These are phyloP conservation scores for Caenorhabditis sp. DNA, from an alignment of 2,888 invertebrate species.

Conservation along the genomic window DNA sequence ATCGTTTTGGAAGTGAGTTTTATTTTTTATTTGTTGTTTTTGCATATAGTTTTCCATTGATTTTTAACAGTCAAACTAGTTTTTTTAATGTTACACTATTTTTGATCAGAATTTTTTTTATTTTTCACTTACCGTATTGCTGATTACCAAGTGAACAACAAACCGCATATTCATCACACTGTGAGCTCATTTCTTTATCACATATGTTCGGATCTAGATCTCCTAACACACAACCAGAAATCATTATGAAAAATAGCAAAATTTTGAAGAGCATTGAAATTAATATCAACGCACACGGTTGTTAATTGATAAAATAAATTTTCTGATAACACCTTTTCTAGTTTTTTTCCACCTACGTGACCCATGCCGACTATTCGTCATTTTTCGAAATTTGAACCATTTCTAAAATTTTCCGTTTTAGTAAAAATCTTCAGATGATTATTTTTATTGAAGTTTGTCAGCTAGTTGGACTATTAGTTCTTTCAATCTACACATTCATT, in stretches of 20 bases:
- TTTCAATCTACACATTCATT: not conserved
- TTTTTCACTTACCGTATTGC: conserved; percentile 39
- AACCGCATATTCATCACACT: conserved; percentile 45
- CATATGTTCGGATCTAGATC: conserved; percentile 45
- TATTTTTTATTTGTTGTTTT: too few species aligned
- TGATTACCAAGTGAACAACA: conserved; percentile 43
- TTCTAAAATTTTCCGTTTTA: not conserved
- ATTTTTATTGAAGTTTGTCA: not conserved
- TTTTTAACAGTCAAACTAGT: too few species aligned
- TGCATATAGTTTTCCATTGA: too few species aligned
- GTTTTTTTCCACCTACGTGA: not conserved
- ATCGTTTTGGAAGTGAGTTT: too few species aligned
- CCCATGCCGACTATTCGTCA: not conserved
- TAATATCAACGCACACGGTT: not conserved
- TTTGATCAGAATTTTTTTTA: too few species aligned
- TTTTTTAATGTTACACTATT: too few species aligned
- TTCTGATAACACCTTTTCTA: not conserved
- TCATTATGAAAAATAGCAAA: not conserved
- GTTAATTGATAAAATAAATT: not conserved
- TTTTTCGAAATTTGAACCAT: not conserved
- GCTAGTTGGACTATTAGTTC: not conserved
- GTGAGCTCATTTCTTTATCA: conserved; percentile 41
- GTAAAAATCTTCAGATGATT: not conserved
- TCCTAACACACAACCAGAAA: not conserved
- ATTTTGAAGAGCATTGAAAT: not conserved